Conservation (phyloP, 2,888 invertebrate species). For the Caenorhabditis wallacei region DNA sequence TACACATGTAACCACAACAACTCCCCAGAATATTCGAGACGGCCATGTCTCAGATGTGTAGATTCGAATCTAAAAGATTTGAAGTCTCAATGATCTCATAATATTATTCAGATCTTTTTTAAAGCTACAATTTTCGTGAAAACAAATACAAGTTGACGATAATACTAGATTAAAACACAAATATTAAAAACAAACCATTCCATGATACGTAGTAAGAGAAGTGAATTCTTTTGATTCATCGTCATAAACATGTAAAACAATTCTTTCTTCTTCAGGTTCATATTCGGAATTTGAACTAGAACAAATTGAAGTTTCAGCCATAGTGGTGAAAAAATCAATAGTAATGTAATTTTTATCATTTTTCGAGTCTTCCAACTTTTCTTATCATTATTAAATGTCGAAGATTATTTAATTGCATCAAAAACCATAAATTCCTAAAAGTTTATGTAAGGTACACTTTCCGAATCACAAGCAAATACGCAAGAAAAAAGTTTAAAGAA, state of each 20-base stretch:
- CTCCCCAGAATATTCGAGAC: slow-evolving; percentile 76
- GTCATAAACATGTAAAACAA: slow-evolving; percentile 75
- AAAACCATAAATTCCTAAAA: slow-evolving; percentile 27
- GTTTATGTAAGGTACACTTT: slow-evolving; percentile 31
- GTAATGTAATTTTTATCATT: neutral
- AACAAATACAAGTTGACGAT: no score
- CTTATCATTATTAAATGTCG: slow-evolving; percentile 21
- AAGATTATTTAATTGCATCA: slow-evolving; percentile 32
- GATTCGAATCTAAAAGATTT: slow-evolving; percentile 67
- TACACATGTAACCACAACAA: slow-evolving; percentile 74
- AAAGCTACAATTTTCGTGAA: no score
- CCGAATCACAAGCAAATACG: slow-evolving; percentile 17
- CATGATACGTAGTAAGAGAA: slow-evolving; percentile 76
- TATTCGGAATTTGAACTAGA: slow-evolving; percentile 21
- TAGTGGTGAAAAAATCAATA: slow-evolving; percentile 20
- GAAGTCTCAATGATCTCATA: no score
- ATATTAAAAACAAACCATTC: slow-evolving; percentile 68
- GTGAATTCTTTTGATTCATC: slow-evolving; percentile 75
- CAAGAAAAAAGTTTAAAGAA: neutral
- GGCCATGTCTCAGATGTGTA: slow-evolving; percentile 78
- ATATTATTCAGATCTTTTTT: no score
- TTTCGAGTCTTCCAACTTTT: neutral
- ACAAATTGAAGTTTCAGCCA: slow-evolving; percentile 40
- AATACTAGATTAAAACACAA: no score
- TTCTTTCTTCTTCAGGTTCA: slow-evolving; percentile 57